Conservation (phyloP, 2,888 invertebrate species). For the Brachyopa scutellaris region DNA sequence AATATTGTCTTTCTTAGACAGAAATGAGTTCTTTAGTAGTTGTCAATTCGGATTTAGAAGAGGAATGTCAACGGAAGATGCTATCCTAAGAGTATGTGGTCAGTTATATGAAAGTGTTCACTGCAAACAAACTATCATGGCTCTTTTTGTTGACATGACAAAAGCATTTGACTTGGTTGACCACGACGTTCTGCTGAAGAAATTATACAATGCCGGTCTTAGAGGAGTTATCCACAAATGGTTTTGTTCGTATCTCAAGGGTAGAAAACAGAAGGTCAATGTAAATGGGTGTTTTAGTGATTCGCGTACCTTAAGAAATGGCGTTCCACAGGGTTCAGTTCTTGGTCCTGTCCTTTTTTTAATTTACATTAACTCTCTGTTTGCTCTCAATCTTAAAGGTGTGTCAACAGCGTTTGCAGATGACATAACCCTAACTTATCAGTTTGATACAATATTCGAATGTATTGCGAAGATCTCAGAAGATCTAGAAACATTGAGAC, state of each 20-base stretch:
- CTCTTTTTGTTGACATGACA: background rate
- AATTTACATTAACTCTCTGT: background rate
- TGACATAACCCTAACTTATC: background rate
- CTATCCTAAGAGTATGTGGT: background rate
- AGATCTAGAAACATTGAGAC: conserved; percentile 6
- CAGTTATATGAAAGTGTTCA: background rate
- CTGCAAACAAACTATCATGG: background rate
- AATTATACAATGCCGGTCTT: conserved; percentile 5
- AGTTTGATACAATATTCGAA: background rate
- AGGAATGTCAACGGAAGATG: conserved; percentile 13
- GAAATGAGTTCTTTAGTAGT: background rate
- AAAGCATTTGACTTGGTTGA: conserved; percentile 8
- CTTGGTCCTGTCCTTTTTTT: background rate
- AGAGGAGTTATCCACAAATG: background rate
- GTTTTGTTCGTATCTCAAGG: background rate
- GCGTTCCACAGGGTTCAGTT: conserved; percentile 3
- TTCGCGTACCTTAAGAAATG: background rate
- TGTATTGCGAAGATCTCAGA: background rate
- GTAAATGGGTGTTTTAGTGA: background rate
- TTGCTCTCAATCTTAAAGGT: background rate
- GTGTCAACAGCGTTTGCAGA: conserved; percentile 7
- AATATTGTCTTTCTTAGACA: background rate
- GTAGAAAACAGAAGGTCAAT: background rate
- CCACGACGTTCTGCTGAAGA: background rate
- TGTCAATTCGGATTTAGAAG: background rate